These are phyloP conservation scores for Notospermus geniculatus DNA, from an alignment of 1,140 invertebrate species.

Conservation along the genomic window DNA sequence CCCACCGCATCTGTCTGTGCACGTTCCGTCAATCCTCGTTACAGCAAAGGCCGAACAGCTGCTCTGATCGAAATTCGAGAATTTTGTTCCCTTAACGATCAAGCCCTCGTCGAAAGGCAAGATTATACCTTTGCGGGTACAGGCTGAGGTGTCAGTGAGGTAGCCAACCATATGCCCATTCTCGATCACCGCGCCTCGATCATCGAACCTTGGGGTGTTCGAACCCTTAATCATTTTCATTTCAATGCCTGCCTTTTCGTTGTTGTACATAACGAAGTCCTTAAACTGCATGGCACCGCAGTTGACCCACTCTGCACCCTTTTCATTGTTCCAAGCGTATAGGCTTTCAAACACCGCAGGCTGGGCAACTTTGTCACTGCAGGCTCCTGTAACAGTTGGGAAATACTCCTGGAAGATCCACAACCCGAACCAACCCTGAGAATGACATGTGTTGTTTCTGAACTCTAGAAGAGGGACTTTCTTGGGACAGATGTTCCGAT, in stretches of 20 bases:
- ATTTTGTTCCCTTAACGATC: slow-evolving; percentile 26
- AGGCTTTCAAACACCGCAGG: slow-evolving; percentile 10
- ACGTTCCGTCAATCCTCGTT: slow-evolving; percentile 35
- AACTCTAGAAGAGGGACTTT: slow-evolving; percentile 36
- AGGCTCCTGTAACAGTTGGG: slow-evolving; percentile 28
- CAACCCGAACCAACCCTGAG: slow-evolving; percentile 50
- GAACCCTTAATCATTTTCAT: slow-evolving; percentile 22
- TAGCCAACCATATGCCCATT: background rate
- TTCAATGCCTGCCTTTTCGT: slow-evolving; percentile 40
- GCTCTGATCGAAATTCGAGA: slow-evolving; percentile 36
- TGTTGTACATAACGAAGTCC: slow-evolving; percentile 39
- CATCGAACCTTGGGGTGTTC: slow-evolving; percentile 1
- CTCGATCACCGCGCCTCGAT: background rate
- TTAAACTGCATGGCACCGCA: slow-evolving; percentile 39
- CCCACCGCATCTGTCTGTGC: slow-evolving; percentile 30
- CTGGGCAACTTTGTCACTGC: background rate
- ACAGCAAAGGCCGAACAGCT: slow-evolving; percentile 27
- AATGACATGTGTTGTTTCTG: slow-evolving; percentile 50
- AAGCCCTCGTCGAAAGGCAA: slow-evolving; percentile 36
- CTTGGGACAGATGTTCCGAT: slow-evolving; percentile 35
- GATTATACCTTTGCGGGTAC: slow-evolving; percentile 25
- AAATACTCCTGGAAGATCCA: slow-evolving; percentile 49
- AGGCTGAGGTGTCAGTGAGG: slow-evolving; percentile 16
- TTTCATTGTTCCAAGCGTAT: slow-evolving; percentile 44
- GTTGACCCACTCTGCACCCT: slow-evolving; percentile 47